phyloP scores from a whole-genome alignment of 2,113 vertebrate genomes.

The Solea solea region DNA sequence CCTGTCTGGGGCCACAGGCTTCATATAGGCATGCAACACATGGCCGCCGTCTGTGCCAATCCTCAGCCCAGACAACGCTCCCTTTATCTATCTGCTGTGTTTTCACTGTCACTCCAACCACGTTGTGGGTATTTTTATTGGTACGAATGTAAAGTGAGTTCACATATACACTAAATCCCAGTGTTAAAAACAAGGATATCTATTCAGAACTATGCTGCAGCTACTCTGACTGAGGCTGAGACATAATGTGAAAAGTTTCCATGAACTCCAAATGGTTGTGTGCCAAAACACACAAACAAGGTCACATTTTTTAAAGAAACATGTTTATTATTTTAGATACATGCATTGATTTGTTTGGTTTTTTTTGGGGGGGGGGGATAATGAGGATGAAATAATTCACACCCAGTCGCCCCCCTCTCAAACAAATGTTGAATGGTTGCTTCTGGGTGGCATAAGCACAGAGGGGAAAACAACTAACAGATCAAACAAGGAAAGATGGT shows the following conservation, averaged over 20 bases:
- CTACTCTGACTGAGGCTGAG: conserved; percentile 8
- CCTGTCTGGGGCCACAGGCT: conserved; percentile 62
- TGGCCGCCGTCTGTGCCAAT: conserved; percentile 37
- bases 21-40: conserved; percentile 32
- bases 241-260: conserved; percentile 36
- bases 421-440: conserved; percentile 23
- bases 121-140: not conserved
- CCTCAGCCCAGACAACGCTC: not conserved
- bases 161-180: not conserved
- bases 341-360: conserved; percentile 39
- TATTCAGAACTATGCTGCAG: not conserved
- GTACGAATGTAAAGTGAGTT: not conserved
- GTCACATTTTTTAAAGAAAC: conserved; percentile 16
- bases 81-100: not conserved
- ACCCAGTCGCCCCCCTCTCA: conserved; percentile 2
- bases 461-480: conserved; percentile 40
- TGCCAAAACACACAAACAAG: conserved; percentile 52
- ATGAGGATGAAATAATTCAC: conserved; percentile 49
- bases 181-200: too few relatives aligned
- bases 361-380: conserved; percentile 31
- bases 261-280: conserved; percentile 18
- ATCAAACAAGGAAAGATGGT: conserved; percentile 41
- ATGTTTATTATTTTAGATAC: conserved; percentile 60
- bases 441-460: conserved; percentile 67
- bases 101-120: conserved; percentile 2